These are phyloP conservation scores for Bombyx huttoni DNA, from an alignment of 2,888 invertebrate species.

Conservation along the genomic window DNA sequence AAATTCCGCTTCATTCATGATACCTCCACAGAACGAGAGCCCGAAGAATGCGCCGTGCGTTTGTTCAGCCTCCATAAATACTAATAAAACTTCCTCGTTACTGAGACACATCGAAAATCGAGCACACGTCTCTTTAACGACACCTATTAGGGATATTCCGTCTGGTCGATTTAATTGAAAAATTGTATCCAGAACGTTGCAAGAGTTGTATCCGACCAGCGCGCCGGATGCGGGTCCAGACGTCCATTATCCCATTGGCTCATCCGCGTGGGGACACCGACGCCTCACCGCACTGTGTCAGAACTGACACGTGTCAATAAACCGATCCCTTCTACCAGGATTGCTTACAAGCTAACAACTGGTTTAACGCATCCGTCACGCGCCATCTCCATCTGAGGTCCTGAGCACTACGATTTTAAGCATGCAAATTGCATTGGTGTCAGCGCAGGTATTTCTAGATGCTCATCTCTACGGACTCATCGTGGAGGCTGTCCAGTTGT, in stretches of 20 bases:
- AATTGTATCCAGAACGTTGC: conserved; percentile 69
- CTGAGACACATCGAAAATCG: conserved; percentile 68
- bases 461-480: no score
- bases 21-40: conserved; percentile 11
- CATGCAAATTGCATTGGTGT: no score
- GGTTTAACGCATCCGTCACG: background rate
- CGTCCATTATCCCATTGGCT: conserved; percentile 70
- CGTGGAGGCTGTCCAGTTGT: no score
- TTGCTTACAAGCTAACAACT: conserved; percentile 13
- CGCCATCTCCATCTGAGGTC: background rate
- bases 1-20: conserved; percentile 65
- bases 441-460: no score
- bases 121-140: conserved; percentile 72
- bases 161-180: conserved; percentile 72
- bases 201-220: conserved; percentile 66
- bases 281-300: conserved; percentile 9
- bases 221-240: conserved; percentile 72
- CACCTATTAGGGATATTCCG: conserved; percentile 72
- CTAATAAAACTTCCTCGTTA: conserved; percentile 69
- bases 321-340: conserved; percentile 44
- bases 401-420: background rate
- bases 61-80: conserved; percentile 66
- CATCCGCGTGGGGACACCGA: conserved; percentile 66
- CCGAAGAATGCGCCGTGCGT: conserved; percentile 36
- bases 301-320: conserved; percentile 53